Conservation (phyloP, 2,113 vertebrate species). For the Mus spicilegus region DNA sequence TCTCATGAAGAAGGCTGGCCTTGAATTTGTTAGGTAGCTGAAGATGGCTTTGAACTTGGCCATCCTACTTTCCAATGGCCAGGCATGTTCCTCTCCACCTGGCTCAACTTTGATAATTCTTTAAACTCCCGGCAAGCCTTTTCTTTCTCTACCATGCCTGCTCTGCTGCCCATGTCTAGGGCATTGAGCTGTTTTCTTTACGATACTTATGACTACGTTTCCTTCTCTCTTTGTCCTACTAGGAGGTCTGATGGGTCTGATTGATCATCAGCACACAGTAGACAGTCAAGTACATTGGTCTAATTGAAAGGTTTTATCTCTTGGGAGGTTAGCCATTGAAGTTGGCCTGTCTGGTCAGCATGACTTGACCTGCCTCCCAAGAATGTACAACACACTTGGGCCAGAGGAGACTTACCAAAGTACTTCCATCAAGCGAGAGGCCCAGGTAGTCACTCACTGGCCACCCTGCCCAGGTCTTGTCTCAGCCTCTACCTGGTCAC, state of each 20-base stretch:
- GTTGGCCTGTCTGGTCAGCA: neutral
- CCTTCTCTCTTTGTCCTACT: neutral
- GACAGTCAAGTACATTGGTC: neutral
- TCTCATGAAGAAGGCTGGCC: neutral
- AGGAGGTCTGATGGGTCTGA: neutral
- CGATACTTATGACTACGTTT: neutral
- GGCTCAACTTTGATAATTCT: neutral
- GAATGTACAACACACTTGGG: neutral
- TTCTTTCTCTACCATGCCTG: neutral
- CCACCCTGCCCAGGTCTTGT: neutral
- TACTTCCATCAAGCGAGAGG: neutral
- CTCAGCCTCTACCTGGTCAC: neutral
- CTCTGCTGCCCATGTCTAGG: no score
- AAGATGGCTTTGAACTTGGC: neutral
- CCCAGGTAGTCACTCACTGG: neutral
- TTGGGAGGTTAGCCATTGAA: conserved; percentile 9
- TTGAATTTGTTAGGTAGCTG: neutral
- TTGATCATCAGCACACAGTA: neutral
- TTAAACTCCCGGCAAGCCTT: neutral
- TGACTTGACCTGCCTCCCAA: neutral
- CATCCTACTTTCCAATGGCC: no score
- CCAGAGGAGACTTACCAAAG: neutral
- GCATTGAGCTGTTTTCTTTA: neutral
- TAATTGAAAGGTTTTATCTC: neutral
- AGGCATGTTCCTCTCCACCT: neutral